Percentiles rank a stretch among this genome's conserved stretches.
phyloP scores from a whole-genome alignment of 2,113 vertebrate species.

The Genyomyrus donnyi region DNA sequence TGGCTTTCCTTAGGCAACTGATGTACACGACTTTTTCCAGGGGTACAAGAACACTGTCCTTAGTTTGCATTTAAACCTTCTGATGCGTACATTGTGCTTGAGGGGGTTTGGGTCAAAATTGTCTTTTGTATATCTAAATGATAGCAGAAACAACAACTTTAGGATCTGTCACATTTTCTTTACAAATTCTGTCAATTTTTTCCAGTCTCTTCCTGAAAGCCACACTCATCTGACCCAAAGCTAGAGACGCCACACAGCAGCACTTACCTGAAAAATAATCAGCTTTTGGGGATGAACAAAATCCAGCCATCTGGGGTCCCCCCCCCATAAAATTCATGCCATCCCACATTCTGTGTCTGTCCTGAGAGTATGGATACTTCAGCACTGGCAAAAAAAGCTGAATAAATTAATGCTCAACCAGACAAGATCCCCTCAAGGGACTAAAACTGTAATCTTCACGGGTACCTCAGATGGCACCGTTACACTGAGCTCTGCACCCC shows the following conservation, averaged over 20 bases:
- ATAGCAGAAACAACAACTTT: neutral
- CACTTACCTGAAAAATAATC: slow-evolving; percentile 58
- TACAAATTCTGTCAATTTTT: too few species aligned
- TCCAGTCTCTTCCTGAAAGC: neutral
- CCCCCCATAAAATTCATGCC: slow-evolving; percentile 18
- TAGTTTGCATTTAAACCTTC: neutral
- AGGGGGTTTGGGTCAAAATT: neutral
- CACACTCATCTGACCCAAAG: neutral
- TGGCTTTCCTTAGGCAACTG: neutral
- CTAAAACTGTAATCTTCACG: neutral
- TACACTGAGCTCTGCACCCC: neutral
- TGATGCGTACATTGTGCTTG: neutral
- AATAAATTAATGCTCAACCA: neutral
- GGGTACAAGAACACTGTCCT: neutral
- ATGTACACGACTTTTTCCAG: neutral
- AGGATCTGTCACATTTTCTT: neutral
- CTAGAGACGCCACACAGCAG: slow-evolving; percentile 30
- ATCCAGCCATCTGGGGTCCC: slow-evolving; percentile 56
- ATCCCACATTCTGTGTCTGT: slow-evolving; percentile 15
- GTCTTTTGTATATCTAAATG: neutral
- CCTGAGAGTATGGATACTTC: neutral
- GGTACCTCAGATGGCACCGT: neutral
- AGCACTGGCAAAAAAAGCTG: neutral
- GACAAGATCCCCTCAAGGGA: neutral
- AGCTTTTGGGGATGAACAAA: slow-evolving; percentile 47